A percentile compares a stretch with the other conserved stretches of the same genome.
Evolutionary conservation across 1,140 invertebrate species (phyloP).

Genomic region (Eupeodes corollae): DNA sequence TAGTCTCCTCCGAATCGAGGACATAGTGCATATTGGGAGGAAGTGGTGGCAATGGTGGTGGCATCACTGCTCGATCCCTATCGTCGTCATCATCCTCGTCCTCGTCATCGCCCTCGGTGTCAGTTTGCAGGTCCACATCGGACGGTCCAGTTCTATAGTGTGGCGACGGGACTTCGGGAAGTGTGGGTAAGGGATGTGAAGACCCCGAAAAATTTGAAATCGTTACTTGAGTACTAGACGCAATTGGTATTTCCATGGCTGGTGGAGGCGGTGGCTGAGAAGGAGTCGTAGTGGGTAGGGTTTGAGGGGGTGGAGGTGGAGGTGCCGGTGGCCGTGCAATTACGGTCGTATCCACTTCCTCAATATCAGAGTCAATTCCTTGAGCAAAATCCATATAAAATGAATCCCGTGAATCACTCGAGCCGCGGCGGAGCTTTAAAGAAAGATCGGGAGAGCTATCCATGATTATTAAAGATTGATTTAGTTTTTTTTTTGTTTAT

Average conservation of each 20-base stretch:
- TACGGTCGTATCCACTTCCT: slow-evolving; percentile 60
- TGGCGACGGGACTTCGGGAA: slow-evolving; percentile 30
- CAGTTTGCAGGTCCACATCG: too few relatives aligned
- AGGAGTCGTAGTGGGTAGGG: background rate
- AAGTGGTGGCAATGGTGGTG: slow-evolving; percentile 31
- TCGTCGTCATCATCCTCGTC: slow-evolving; percentile 17
- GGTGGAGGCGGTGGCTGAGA: slow-evolving; percentile 1
- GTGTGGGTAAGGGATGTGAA: slow-evolving; percentile 18
- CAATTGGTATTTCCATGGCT: background rate
- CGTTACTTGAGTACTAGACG: slow-evolving; percentile 12
- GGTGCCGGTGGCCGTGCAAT: slow-evolving; percentile 1
- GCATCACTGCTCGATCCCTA: slow-evolving; percentile 26
- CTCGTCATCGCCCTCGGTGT: background rate
- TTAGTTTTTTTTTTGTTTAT: background rate
- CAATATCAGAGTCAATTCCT: slow-evolving; percentile 78
- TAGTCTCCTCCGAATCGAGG: slow-evolving; percentile 12
- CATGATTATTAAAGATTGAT: slow-evolving; percentile 13
- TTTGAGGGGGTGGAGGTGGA: slow-evolving; percentile 10
- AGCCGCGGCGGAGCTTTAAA: slow-evolving; percentile 66
- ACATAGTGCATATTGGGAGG: slow-evolving; percentile 31
- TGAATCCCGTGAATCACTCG: slow-evolving; percentile 72
- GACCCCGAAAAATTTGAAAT: slow-evolving; percentile 12
- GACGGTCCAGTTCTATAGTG: slow-evolving; percentile 9
- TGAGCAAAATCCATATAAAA: slow-evolving; percentile 81
- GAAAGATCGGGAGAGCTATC: slow-evolving; percentile 75